Evolutionary conservation across 92 coral and sea anemone genomes (phyloP), one percentile per base, ranked within the genome.

Genomic region (Zoanthus solanderi): DNA sequence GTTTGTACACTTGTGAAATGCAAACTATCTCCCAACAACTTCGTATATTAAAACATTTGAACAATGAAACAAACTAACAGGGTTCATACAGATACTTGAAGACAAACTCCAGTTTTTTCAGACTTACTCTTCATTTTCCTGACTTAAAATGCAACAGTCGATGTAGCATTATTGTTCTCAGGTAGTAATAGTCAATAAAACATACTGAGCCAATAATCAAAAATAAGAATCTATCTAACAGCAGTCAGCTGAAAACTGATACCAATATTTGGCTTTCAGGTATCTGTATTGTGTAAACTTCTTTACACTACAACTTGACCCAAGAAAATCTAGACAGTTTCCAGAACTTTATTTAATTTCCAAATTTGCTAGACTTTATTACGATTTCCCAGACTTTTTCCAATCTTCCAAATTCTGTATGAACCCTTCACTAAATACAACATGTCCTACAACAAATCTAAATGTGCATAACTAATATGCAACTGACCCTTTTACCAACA

Each of bases 281-380:
- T 68, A 68, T 68, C 74, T 68, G 74, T 71, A 71, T 71, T 42
- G 32, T 32, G 53, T 72, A 73, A 73, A 73, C 78, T 73, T 73
- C 78, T 42, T 73, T 73, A 73, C 78, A 73, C 78, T 45, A 73
- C 29, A 73, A 73, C 30, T 73, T 73, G 54, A 73, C 29, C 78
- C 78, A 73, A 73, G 78, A 73, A 73, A 73, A 73, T 73, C 78
- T 73, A 73, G 57, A 73, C 78, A 73, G 45, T 73, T 73, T 45
- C 78, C 78, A 73, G 78, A 73, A 73, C 78, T 73, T 73, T 73
- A 73, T 73, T 73, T 42, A 73, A 73, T 73, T 73, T 73, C 78
- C 78, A 73, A 73, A 73, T 73, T 73, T 54, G 9, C 78, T 73
- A 73, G 54, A 73, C 56, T 73, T 73, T 73, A 73, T 42, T 42